Conservation (phyloP, 92 coral and sea anemone genomes). For the Siderastrea siderea region DNA sequence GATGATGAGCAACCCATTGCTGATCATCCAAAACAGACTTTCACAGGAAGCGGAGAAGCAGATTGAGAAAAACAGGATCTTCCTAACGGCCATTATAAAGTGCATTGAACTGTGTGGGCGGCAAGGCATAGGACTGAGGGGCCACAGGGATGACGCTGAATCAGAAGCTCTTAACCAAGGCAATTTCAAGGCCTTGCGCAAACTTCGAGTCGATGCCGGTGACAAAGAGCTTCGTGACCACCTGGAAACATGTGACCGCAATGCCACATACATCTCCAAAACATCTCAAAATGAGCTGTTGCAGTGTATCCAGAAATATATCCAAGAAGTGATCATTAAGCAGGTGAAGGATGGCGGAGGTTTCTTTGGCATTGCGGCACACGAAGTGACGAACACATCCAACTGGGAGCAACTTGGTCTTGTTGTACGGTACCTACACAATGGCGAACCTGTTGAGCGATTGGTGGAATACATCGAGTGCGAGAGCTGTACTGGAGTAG, state of each 20-base stretch:
- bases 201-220: slow-evolving; percentile 62
- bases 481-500: slow-evolving; percentile 20
- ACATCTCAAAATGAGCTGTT: slow-evolving; percentile 72
- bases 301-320: slow-evolving; percentile 69
- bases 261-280: slow-evolving; percentile 66
- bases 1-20: slow-evolving; percentile 2
- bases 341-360: slow-evolving; percentile 69
- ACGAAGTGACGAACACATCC: slow-evolving; percentile 69
- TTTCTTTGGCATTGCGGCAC: slow-evolving; percentile 71
- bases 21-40: slow-evolving; percentile 49
- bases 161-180: slow-evolving; percentile 50
- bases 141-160: slow-evolving; percentile 62
- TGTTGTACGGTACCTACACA: slow-evolving; percentile 60
- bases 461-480: neutral
- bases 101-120: slow-evolving; percentile 62
- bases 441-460: slow-evolving; percentile 31
- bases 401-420: slow-evolving; percentile 81
- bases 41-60: slow-evolving; percentile 57
- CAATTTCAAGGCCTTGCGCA: slow-evolving; percentile 62
- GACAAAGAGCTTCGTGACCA: slow-evolving; percentile 67
- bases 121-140: slow-evolving; percentile 64
- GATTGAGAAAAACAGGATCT: slow-evolving; percentile 49
- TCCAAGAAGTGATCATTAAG: slow-evolving; percentile 59
- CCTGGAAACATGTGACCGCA: slow-evolving; percentile 64
- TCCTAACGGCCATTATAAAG: slow-evolving; percentile 55